A percentile compares a stretch with the other conserved stretches of the same genome.
Evolutionary conservation across 92 coral and sea anemone genomes (phyloP).

Genomic region (Galaxea fascicularis): DNA sequence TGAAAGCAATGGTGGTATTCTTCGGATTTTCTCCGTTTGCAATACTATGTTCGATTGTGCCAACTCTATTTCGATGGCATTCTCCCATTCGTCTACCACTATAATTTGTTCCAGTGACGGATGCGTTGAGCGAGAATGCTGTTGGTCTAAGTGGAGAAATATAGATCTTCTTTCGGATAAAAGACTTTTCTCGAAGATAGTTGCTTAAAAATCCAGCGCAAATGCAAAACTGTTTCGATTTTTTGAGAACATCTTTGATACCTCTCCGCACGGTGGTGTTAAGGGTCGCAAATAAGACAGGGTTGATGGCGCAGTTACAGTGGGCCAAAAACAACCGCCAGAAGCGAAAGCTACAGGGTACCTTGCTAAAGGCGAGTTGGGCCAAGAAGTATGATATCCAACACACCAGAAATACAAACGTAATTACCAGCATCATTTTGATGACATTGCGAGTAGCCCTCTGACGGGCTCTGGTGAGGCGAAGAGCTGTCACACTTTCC

Average conservation of each 20-base stretch:
- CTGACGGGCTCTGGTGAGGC: constrained; percentile 9
- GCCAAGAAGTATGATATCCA: constrained; percentile 69
- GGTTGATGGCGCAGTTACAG: constrained; percentile 65
- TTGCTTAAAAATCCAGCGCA: background rate
- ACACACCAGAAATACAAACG: constrained; percentile 53
- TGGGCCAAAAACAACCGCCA: constrained; percentile 66
- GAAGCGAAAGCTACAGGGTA: constrained; percentile 45
- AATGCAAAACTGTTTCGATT: background rate
- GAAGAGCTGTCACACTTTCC: constrained; percentile 10
- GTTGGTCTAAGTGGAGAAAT: background rate
- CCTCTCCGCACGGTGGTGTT: constrained; percentile 46
- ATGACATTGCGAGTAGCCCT: constrained; percentile 45
- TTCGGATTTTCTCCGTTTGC: background rate
- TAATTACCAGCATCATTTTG: constrained; percentile 44
- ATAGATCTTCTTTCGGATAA: background rate
- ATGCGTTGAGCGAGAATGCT: background rate
- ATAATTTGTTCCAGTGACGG: background rate
- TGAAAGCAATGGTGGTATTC: background rate
- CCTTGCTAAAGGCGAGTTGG: constrained; percentile 2
- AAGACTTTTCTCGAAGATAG: background rate
- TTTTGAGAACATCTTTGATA: constrained; percentile 1
- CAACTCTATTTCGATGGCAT: background rate
- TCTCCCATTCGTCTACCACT: background rate
- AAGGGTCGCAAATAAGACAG: constrained; percentile 38
- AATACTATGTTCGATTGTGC: constrained; percentile 1